Conservation (phyloP, 2,888 invertebrate species). For the Chrysolina haemoptera region DNA sequence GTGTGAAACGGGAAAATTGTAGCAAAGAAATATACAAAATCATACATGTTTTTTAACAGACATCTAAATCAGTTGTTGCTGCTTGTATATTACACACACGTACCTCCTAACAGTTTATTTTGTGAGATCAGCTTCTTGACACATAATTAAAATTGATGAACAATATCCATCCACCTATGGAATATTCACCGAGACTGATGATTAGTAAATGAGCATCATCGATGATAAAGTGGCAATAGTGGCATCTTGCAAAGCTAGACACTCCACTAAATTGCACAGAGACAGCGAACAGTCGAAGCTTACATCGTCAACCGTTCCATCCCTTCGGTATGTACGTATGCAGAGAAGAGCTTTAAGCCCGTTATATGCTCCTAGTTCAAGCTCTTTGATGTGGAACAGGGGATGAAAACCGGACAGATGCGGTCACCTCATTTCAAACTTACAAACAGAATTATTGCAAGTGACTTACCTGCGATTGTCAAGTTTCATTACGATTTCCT, state of each 20-base stretch:
- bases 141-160: too few species aligned
- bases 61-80: too few species aligned
- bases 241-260: slow-evolving; percentile 20
- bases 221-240: slow-evolving; percentile 2
- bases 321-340: slow-evolving; percentile 36
- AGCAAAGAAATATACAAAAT: too few species aligned
- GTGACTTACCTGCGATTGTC: slow-evolving; percentile 66
- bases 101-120: too few species aligned
- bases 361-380: slow-evolving; percentile 43
- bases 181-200: slow-evolving; percentile 5
- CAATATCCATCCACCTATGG: background rate
- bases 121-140: too few species aligned
- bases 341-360: slow-evolving; percentile 49
- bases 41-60: too few species aligned
- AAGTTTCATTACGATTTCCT: slow-evolving; percentile 61
- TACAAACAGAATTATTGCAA: slow-evolving; percentile 69
- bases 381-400: slow-evolving; percentile 61
- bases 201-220: slow-evolving; percentile 4
- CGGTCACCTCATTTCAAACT: slow-evolving; percentile 63
- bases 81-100: too few species aligned
- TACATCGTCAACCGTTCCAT: slow-evolving; percentile 46
- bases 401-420: slow-evolving; percentile 65
- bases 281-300: slow-evolving; percentile 24
- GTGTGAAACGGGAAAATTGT: too few species aligned
- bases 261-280: slow-evolving; percentile 20